Evolutionary conservation across 2,113 vertebrate species (phyloP).

Genomic region (Sylvietta virens): DNA sequence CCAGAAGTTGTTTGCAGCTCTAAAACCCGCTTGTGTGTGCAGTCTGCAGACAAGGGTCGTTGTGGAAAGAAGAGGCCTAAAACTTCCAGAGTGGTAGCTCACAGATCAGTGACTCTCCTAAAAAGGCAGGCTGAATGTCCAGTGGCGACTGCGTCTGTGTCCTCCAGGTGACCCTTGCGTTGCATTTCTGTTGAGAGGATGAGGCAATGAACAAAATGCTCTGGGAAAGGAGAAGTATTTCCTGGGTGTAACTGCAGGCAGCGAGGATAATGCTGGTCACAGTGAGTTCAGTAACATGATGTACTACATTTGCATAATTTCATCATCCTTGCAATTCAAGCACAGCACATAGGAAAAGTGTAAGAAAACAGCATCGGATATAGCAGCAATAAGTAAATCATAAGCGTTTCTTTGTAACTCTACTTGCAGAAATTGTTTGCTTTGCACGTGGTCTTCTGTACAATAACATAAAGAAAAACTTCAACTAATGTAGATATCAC

Average conservation of each 20-base stretch:
- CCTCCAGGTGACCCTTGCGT: neutral
- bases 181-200: neutral
- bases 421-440: constrained; percentile 74
- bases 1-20: neutral
- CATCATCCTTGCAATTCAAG: constrained; percentile 4
- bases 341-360: constrained; percentile 46
- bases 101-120: neutral
- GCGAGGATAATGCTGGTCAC: neutral
- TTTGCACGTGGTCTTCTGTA: constrained; percentile 62
- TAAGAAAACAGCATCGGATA: constrained; percentile 75
- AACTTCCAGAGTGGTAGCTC: constrained; percentile 4
- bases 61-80: neutral
- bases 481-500: constrained; percentile 39
- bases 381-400: constrained; percentile 88
- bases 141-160: neutral
- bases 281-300: constrained; percentile 41
- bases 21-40: neutral
- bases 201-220: neutral
- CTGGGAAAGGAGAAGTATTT: neutral
- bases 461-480: constrained; percentile 38
- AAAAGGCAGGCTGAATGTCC: neutral
- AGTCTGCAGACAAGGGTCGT: neutral
- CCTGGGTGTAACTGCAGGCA: neutral
- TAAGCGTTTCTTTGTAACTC: constrained; percentile 79
- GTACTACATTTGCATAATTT: constrained; percentile 12